Percentiles rank a stretch among this genome's conserved stretches.
These are phyloP conservation scores for Heteronetta atricapilla DNA, from an alignment of 2,113 vertebrate species.

Conservation along the genomic window DNA sequence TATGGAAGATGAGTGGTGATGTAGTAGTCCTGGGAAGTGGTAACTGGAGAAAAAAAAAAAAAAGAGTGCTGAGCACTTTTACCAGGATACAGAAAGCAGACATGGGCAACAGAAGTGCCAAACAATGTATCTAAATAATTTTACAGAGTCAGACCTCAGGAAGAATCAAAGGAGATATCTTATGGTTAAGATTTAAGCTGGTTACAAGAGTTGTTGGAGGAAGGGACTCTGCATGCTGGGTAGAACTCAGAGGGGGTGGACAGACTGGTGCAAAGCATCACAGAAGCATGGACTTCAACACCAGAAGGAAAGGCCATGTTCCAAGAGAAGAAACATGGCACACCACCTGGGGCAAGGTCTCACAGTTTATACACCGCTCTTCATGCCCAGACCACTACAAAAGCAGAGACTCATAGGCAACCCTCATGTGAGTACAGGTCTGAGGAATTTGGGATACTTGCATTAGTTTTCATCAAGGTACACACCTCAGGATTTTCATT, in stretches of 20 bases:
- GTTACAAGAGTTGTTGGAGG: not conserved
- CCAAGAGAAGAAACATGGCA: not conserved
- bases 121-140: not conserved
- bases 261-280: not conserved
- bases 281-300: not conserved
- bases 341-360: not conserved
- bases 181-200: not conserved
- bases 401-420: not conserved
- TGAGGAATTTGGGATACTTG: not conserved
- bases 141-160: not conserved
- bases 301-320: not conserved
- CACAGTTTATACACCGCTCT: not conserved
- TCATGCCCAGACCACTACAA: not conserved
- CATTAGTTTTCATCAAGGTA: not conserved
- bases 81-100: not conserved
- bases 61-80: not conserved
- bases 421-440: not conserved
- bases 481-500: slow-evolving; percentile 82
- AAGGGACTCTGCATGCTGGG: not conserved
- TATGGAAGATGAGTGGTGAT: not conserved
- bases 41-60: not conserved
- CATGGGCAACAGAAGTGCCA: not conserved
- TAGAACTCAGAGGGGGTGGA: not conserved
- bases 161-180: not conserved
- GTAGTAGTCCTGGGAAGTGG: not conserved